Conservation (phyloP, 2,888 invertebrate genomes). For the Acronicta aceris region DNA sequence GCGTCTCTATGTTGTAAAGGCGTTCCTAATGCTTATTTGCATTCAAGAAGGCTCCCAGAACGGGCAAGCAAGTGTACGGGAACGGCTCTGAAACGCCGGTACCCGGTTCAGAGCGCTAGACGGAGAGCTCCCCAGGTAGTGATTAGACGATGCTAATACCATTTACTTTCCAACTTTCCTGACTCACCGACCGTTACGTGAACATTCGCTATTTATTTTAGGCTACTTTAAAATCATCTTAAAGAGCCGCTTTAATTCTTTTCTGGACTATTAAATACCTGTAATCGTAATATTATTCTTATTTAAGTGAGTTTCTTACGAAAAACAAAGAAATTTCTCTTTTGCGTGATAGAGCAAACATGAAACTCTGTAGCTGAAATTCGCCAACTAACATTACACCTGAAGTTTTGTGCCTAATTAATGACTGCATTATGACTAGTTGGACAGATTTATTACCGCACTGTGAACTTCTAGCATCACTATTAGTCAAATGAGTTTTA, state of each 20-base stretch:
- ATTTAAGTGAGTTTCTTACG: conserved; percentile 32
- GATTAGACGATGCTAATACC: conserved; percentile 89
- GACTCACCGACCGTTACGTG: conserved; percentile 84
- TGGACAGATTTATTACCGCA: conserved; percentile 47
- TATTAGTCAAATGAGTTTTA: conserved; percentile 45
- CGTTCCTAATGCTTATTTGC: conserved; percentile 88
- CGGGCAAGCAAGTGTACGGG: conserved; percentile 82
- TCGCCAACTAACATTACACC: conserved; percentile 37
- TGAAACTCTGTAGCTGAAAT: conserved; percentile 26
- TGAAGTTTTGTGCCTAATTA: conserved; percentile 38
- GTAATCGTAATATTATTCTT: conserved; percentile 57
- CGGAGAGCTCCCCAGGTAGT: conserved; percentile 85
- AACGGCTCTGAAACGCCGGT: conserved; percentile 73
- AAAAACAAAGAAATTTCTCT: conserved; percentile 13
- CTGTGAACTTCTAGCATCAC: conserved; percentile 36
- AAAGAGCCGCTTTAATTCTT: conserved; percentile 68
- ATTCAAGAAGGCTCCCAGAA: conserved; percentile 85
- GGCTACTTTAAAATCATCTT: conserved; percentile 81
- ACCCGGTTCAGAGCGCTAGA: conserved; percentile 74
- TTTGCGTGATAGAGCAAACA: conserved; percentile 27
- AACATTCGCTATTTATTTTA: conserved; percentile 83
- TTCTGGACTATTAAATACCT: conserved; percentile 47
- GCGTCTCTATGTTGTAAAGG: conserved; percentile 85
- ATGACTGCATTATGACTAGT: conserved; percentile 47
- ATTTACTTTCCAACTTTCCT: conserved; percentile 87